Base-by-base conservation (phyloP, 2,113 vertebrate species). In the Ranitomeya imitator region DNA sequence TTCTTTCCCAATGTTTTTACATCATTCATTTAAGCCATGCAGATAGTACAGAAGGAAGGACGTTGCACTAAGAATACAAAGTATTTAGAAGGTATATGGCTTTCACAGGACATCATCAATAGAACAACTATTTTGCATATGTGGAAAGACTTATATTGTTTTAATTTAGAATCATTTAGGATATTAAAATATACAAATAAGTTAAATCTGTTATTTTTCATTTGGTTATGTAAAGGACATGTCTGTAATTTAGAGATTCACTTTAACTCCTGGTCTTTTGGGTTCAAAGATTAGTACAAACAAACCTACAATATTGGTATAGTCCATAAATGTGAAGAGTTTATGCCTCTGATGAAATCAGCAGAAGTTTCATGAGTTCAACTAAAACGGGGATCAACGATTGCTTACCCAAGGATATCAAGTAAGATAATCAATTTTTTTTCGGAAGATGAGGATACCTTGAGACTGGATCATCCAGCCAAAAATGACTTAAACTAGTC, bases 201-300 rank as follows among this genome's bases (percentile, higher is more conserved):
- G 9, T 6, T 11, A 1, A 26, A 26, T 13, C 13, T 4, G 14
- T 0, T 74, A 45, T 74, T 18, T 78, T 54, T 78, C 4, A 4
- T 0, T 13, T n/a, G 23, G 8, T n/a, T 52, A 54, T 21, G 0
- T 21, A 45, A 74, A 51, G 16, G 13, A 7, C 2, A 74, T 45
- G 16, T 45, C 7, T 45, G 7, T 54, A 6, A 78, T 54, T 18
- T 54, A 12, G 16, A 54, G 45, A 51, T 78, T 78, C 5, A 55
- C 51, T 57, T 54, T 79, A 79, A 16, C 59, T 60, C 79, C 79
- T 60, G 57, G 79, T 81, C 79, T 59, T 26, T 81, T 81, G 79
- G 55, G 79, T 79, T 54, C 21, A 57, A 79, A 79, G 0, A 55
- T 57, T 6, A 79, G n/a, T 80, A 60, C 23, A 60, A 16, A 57